Base-by-base conservation (phyloP, 2,888 invertebrate genomes). In the Teinopalpus imperialis region DNA sequence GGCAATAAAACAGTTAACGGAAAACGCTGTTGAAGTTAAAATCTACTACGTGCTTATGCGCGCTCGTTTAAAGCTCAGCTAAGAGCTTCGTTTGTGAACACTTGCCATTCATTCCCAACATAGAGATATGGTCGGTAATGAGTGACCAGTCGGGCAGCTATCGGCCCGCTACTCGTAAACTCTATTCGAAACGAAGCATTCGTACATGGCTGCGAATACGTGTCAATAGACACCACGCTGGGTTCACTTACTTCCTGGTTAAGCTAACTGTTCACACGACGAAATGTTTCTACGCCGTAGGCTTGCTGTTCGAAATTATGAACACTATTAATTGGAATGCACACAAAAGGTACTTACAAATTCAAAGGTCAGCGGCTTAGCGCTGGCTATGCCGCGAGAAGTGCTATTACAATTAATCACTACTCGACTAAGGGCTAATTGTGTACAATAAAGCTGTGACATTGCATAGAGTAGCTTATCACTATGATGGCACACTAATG, bases 61-160 rank as follows among this genome's bases (percentile, higher is more conserved):
- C 56, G 75, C 69, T 73, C 74, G 71, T 78, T 81, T 74, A 69
- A 70, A 76, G 69, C 69, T 68, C 60, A 72, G 67, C 64, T 70
- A 69, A 69, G 70, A 71, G 66, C 72, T 76, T 74, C 59, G 74
- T 73, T 72, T 74, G 80, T 75, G 70, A 79, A 74, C 73, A 72
- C 74, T 79, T 74, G 72, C 81, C 77, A 83, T 83, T 83, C 86
- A 82, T 83, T 79, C 76, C 73, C 67, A 68, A 74, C 81, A 76
- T 70, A 81, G 80, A 82, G 83, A 81, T 85, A 86, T 85, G 78
- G 77, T 66, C 68, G 70, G 75, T 83, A 85, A 86, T 81, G 85
- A 82, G 75, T 69, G 69, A 70, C 67, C 66, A 68, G 74, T 59
- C 69, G 72, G 69, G 64, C 71, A 69, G 77, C 78, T 82, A 82